Conservation (phyloP, 2,113 vertebrate species). For the Ornithorhynchus anatinus region DNA sequence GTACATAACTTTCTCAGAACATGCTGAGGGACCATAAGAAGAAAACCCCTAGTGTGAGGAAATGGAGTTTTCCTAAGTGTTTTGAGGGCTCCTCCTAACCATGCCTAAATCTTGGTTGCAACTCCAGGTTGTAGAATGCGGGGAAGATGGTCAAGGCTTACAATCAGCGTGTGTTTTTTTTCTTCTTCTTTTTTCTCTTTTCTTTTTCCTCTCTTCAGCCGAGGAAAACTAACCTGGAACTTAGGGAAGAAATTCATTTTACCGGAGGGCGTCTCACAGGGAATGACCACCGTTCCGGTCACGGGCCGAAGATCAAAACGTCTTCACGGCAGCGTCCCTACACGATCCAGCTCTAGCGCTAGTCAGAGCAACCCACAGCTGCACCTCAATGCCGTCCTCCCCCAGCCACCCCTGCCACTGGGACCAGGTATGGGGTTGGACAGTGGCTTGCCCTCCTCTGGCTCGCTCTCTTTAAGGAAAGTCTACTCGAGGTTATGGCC, state of each 20-base stretch:
- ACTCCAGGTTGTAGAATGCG: neutral
- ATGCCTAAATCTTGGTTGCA: neutral
- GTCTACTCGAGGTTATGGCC: neutral
- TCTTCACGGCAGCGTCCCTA: slow-evolving; percentile 96
- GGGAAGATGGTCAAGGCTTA: too few relatives aligned
- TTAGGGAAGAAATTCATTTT: slow-evolving; percentile 98
- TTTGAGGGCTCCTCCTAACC: neutral
- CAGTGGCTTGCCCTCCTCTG: neutral
- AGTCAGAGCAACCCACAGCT: slow-evolving; percentile 94
- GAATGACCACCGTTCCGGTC: slow-evolving; percentile 94
- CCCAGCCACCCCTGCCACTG: slow-evolving; percentile 89
- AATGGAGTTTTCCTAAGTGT: neutral
- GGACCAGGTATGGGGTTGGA: slow-evolving; percentile 78
- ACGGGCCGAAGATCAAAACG: slow-evolving; percentile 91
- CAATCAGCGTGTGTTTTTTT: too few relatives aligned
- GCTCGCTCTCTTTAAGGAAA: too few relatives aligned
- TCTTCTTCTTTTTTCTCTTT: neutral
- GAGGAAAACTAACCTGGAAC: slow-evolving; percentile 95
- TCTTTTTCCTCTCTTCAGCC: slow-evolving; percentile 72
- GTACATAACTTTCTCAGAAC: too few relatives aligned
- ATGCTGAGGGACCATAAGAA: neutral
- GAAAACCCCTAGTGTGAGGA: rapidly evolving
- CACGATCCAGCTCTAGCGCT: slow-evolving; percentile 93
- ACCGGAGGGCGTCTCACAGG: slow-evolving; percentile 90
- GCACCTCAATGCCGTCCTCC: slow-evolving; percentile 90